Evolutionary conservation across 2,888 invertebrate genomes (phyloP).

Genomic region (Tromatobia lineatoria): DNA sequence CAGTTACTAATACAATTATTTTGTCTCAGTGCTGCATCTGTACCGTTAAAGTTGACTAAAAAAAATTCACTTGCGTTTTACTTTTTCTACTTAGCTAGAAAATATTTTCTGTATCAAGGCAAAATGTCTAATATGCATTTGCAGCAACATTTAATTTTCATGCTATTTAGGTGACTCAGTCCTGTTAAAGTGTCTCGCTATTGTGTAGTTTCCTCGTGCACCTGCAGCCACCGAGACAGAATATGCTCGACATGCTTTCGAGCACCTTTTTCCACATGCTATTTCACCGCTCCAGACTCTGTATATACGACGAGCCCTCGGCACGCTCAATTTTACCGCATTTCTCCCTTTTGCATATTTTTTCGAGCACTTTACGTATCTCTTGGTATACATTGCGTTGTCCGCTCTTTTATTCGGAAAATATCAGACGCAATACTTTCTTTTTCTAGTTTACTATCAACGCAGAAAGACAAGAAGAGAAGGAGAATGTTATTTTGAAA

Average conservation of each 20-base stretch:
- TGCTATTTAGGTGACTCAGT: background rate
- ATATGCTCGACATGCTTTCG: conserved; percentile 46
- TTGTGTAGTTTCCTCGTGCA: conserved; percentile 51
- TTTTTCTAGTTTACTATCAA: conserved; percentile 11
- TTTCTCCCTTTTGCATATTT: conserved; percentile 38
- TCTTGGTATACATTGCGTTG: conserved; percentile 1
- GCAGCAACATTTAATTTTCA: no score
- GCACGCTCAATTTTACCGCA: conserved; percentile 45
- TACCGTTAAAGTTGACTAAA: no score
- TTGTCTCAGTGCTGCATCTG: no score
- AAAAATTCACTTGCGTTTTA: background rate
- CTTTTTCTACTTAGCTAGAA: background rate
- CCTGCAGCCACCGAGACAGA: conserved; percentile 56
- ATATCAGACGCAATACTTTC: conserved; percentile 13
- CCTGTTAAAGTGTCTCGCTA: conserved; percentile 42
- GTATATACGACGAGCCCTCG: background rate
- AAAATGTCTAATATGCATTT: no score
- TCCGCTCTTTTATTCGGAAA: conserved; percentile 26
- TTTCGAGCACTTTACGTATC: background rate
- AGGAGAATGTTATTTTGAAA: conserved; percentile 26
- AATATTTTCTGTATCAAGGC: no score
- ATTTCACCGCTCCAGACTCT: conserved; percentile 19
- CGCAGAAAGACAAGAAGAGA: background rate
- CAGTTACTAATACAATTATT: no score
- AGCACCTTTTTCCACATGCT: conserved; percentile 42